Evolutionary conservation across 2,888 invertebrate species (phyloP), one percentile per base, ranked within the genome.

Genomic region (Coenonympha arcania): DNA sequence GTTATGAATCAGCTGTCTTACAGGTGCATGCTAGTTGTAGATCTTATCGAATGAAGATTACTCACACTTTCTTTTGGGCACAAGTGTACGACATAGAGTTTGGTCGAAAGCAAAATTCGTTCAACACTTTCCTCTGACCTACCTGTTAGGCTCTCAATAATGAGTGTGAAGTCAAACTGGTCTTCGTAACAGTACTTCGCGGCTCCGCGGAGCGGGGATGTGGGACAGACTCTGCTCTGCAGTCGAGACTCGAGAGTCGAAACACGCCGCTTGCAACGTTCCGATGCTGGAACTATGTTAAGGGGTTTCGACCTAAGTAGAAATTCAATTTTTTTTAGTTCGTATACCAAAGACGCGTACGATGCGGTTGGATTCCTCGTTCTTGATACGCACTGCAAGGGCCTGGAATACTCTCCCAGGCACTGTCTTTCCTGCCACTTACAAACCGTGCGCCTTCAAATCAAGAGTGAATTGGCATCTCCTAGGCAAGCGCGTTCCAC

Each of bases 51-150:
- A 6, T 43, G 9, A 22, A 43, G 20, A 28, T 31, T 19, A 34
- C 34, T 78, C 76, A 80, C 79, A 82, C 83, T 85, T 86, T 85
- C 85, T 79, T 76, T 72, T 66, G 66, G 60, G 63, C 65, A 66
- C 69, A 73, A 75, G 66, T 59, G 63, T 66, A 66, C 69, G 73
- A 75, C 66, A 66, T 66, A 69, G 69, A 66, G 65, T 66, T 71
- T 69, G 63, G 73, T 73, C 69, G 84, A 84, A 85, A 85, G 81
- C 81, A 85, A 85, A 85, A 83, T 82, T 78, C 75, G 76, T 69
- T 70, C 73, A 76, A 79, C 79, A 82, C 83, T 86, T 85, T 86
- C 85, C 73, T 81, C 73, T 78, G 81, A 79, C 80, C 78, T 68
- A 73, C 73, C 73, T 60, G 63, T 45, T 52, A 62, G 58, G 65